A percentile compares a stretch with the other conserved stretches of the same genome.
phyloP scores from a whole-genome alignment of 2,797 vertebrate species.

The Tapirus indicus region DNA sequence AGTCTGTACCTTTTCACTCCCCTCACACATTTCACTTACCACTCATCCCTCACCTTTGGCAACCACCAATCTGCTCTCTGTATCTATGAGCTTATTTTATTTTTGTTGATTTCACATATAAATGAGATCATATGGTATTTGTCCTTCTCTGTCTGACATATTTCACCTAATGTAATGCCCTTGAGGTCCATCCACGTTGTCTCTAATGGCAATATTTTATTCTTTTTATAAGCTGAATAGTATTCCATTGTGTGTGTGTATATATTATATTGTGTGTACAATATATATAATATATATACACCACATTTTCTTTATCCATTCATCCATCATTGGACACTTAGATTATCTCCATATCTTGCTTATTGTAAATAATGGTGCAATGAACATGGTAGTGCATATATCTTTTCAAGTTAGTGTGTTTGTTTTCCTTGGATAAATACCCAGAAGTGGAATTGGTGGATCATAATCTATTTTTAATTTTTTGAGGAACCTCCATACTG shows the following conservation, averaged over 20 bases:
- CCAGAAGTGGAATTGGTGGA: background rate
- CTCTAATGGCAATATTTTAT: background rate
- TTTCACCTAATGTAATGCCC: no score
- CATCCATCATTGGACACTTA: background rate
- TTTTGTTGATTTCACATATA: background rate
- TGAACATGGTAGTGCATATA: background rate
- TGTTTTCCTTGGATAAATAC: background rate
- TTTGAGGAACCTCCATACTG: background rate
- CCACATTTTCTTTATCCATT: no score
- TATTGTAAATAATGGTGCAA: background rate
- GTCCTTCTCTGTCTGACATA: background rate
- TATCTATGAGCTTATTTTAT: background rate
- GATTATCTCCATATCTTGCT: background rate
- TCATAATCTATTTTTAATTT: background rate
- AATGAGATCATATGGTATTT: background rate
- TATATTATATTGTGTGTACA: background rate
- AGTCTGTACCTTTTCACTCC: background rate
- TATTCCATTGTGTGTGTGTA: background rate
- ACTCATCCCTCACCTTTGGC: background rate
- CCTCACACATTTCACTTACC: background rate
- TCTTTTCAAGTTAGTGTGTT: background rate
- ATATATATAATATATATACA: no score
- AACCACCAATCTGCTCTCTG: background rate
- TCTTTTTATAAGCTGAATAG: background rate
- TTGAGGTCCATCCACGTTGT: background rate